phyloP scores from a whole-genome alignment of 2,113 vertebrate species.

The Anas platyrhynchos region DNA sequence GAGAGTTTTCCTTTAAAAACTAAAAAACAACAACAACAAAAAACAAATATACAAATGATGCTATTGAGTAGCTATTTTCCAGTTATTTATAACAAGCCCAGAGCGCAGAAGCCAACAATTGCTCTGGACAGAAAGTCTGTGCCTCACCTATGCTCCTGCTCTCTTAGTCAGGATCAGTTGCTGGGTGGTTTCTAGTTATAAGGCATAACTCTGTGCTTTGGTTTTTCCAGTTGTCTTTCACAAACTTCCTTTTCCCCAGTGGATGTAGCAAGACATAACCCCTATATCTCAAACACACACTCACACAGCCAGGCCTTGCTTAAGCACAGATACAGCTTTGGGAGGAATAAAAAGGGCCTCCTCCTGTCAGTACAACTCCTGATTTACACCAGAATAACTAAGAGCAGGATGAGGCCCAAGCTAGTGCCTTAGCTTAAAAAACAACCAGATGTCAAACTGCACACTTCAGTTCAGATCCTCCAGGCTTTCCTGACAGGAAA shows the following conservation, averaged over 20 bases:
- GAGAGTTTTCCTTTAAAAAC: constrained; percentile 38
- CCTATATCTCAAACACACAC: neutral
- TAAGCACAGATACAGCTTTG: neutral
- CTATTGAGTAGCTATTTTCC: constrained; percentile 38
- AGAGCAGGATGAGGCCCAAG: neutral
- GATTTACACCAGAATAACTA: neutral
- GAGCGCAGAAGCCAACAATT: neutral
- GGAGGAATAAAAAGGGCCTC: neutral
- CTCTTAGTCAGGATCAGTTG: neutral
- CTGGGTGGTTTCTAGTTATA: neutral
- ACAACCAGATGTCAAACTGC: neutral
- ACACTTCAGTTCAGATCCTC: neutral
- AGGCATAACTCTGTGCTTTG: constrained; percentile 31
- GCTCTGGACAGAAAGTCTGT: constrained; percentile 2
- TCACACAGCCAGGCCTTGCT: neutral
- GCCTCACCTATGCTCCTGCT: neutral
- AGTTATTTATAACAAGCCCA: constrained; percentile 41
- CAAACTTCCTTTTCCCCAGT: neutral
- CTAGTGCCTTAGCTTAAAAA: constrained; percentile 12
- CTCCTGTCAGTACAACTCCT: neutral
- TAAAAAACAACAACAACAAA: neutral
- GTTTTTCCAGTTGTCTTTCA: constrained; percentile 19
- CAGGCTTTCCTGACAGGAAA: neutral
- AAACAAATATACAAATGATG: constrained; percentile 46
- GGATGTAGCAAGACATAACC: neutral